A percentile compares a stretch with the other conserved stretches of the same genome.
phyloP scores from a whole-genome alignment of 2,113 vertebrate species.

The Taurulus bubalis region DNA sequence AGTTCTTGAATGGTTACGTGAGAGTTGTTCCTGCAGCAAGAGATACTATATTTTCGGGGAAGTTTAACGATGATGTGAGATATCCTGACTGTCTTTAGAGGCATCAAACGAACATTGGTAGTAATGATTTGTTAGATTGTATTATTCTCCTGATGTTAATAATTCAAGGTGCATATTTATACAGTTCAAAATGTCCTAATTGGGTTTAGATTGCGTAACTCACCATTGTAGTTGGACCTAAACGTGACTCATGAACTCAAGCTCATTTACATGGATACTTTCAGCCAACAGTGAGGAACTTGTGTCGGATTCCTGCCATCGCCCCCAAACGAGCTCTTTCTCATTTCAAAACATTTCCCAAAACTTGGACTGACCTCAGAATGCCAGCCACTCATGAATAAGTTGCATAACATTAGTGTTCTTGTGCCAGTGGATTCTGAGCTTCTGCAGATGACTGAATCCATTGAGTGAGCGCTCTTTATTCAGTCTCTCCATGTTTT shows the following conservation, averaged over 20 bases:
- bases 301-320: background rate
- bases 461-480: conserved; percentile 54
- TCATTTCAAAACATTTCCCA: conserved; percentile 6
- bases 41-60: background rate
- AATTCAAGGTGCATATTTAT: background rate
- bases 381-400: conserved; percentile 35
- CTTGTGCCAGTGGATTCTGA: conserved; percentile 32
- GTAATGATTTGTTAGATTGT: background rate
- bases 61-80: background rate
- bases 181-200: background rate
- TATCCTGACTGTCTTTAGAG: background rate
- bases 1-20: background rate
- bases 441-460: conserved; percentile 59
- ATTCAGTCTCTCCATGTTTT: conserved; percentile 70
- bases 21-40: background rate
- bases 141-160: background rate
- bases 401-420: conserved; percentile 31
- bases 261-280: background rate
- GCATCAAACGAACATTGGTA: background rate
- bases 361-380: conserved; percentile 22
- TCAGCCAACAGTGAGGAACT: background rate
- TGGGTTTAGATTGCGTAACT: background rate
- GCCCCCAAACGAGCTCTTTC: background rate
- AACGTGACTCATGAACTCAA: background rate
- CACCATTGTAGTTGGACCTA: background rate